Evolutionary conservation across 1,140 invertebrate species (phyloP).

Genomic region (Drosophila arawakana): DNA sequence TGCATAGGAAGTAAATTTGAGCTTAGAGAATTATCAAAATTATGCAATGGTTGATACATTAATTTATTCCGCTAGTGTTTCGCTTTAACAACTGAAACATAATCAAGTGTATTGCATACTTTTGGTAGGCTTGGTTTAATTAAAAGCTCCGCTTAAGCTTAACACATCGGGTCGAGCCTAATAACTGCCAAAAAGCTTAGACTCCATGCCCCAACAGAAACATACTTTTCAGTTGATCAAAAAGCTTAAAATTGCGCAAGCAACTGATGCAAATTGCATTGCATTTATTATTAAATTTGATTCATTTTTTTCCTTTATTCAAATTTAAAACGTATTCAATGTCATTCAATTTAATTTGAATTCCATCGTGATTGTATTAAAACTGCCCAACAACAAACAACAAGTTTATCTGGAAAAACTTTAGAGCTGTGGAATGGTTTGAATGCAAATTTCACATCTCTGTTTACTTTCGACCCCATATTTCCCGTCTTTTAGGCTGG

Average conservation of each 20-base stretch:
- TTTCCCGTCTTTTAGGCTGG: neutral
- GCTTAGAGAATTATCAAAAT: no score
- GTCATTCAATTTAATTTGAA: conserved; percentile 10
- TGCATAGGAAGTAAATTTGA: no score
- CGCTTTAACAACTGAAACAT: neutral
- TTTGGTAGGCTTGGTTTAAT: neutral
- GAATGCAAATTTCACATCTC: conserved; percentile 11
- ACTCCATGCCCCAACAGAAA: no score
- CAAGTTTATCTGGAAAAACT: neutral
- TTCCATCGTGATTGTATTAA: conserved; percentile 5
- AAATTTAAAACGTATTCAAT: neutral
- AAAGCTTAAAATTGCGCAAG: no score
- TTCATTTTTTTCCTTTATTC: neutral
- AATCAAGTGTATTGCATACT: conserved; percentile 15
- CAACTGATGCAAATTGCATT: no score
- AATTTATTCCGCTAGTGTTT: neutral
- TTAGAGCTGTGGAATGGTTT: neutral
- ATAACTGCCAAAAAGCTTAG: no score
- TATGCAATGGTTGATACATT: no score
- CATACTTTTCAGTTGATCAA: no score
- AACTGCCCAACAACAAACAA: neutral
- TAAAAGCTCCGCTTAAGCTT: neutral
- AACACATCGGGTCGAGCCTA: no score
- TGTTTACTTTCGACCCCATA: conserved; percentile 1
- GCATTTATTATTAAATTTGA: neutral